phyloP scores from a whole-genome alignment of 2,113 vertebrate genomes.

The Phalacrocorax aristotelis region DNA sequence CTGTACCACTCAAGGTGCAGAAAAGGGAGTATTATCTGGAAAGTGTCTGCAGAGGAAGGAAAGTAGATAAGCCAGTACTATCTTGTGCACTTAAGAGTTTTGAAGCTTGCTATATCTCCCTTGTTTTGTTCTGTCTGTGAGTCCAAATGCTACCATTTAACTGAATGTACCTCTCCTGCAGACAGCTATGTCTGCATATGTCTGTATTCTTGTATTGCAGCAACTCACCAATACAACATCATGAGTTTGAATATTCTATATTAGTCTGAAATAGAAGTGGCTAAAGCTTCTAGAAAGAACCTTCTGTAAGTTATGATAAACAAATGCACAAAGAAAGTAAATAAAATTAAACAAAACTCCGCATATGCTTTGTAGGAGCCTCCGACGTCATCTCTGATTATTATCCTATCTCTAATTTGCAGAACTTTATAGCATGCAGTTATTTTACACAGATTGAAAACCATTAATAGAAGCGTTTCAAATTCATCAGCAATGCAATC shows the following conservation, averaged over 20 bases:
- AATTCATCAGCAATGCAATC: background rate
- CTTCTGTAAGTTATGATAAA: background rate
- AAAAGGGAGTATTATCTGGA: background rate
- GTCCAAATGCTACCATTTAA: background rate
- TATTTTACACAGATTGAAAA: background rate
- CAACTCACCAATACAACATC: background rate
- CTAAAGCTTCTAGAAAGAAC: background rate
- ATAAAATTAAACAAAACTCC: background rate
- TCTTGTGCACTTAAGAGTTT: background rate
- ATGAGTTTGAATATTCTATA: background rate
- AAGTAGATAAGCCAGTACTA: background rate
- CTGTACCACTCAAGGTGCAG: background rate
- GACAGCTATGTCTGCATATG: background rate
- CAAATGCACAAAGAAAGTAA: background rate
- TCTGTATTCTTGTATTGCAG: background rate
- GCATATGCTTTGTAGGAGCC: background rate
- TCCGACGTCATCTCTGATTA: background rate
- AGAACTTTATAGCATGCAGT: background rate
- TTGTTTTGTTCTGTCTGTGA: background rate
- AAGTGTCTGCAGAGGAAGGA: background rate
- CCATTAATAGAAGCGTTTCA: background rate
- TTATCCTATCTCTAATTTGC: background rate
- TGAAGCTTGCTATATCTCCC: background rate
- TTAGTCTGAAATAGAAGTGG: background rate
- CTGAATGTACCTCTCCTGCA: background rate